phyloP scores from a whole-genome alignment of 2,888 invertebrate genomes.

The Dascillus cervinus region DNA sequence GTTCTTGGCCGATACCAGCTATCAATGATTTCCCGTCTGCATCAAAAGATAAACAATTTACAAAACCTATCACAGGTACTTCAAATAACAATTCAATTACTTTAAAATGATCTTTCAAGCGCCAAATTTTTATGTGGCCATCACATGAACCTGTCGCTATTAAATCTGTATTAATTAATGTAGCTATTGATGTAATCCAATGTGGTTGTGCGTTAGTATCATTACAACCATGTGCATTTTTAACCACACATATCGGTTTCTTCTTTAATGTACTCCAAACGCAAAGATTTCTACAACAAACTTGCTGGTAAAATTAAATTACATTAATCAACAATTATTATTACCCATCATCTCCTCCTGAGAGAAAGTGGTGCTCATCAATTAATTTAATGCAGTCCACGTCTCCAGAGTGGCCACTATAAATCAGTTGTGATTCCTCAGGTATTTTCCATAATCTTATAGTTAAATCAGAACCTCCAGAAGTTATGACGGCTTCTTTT shows the following conservation, averaged over 20 bases:
- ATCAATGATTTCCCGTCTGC: conserved; percentile 71
- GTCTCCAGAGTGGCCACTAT: conserved; percentile 74
- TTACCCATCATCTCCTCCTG: conserved; percentile 88
- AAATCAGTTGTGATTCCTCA: conserved; percentile 94
- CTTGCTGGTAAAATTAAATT: too few species aligned
- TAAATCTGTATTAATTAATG: conserved; percentile 79
- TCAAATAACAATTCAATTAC: conserved; percentile 59
- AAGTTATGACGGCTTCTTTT: conserved; percentile 79
- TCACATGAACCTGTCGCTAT: conserved; percentile 87
- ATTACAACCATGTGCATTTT: conserved; percentile 66
- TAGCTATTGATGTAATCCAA: conserved; percentile 81
- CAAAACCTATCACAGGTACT: conserved; percentile 69
- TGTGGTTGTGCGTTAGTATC: conserved; percentile 57
- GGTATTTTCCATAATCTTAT: conserved; percentile 93
- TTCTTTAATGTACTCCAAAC: conserved; percentile 82
- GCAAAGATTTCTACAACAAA: too few species aligned
- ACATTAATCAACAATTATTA: too few species aligned
- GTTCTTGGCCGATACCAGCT: conserved; percentile 87
- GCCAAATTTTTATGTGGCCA: conserved; percentile 78
- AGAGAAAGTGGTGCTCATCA: conserved; percentile 90
- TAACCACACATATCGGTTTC: conserved; percentile 66
- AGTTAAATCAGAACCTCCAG: conserved; percentile 82
- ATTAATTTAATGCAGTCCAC: conserved; percentile 85
- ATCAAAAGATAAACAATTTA: conserved; percentile 80
- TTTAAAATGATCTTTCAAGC: conserved; percentile 62